phyloP scores from a whole-genome alignment of 2,888 invertebrate genomes.

The Clivina fossor region DNA sequence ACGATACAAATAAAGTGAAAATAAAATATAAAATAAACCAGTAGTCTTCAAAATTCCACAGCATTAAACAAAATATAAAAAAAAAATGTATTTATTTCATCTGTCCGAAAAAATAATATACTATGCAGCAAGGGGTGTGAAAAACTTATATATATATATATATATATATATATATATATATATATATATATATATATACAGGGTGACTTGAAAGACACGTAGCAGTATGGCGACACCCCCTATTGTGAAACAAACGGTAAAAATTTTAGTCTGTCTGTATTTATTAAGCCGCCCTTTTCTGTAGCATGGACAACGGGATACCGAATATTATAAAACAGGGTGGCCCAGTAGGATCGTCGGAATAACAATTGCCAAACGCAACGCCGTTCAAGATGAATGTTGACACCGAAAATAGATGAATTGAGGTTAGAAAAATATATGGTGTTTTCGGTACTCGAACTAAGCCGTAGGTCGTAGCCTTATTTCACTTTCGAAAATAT shows the following conservation, averaged over 20 bases:
- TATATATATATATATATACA: no score
- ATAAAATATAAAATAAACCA: not conserved
- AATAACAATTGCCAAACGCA: no score
- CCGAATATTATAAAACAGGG: not conserved
- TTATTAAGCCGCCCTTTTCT: no score
- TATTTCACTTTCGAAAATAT: slow-evolving; percentile 3
- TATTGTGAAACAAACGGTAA: not conserved
- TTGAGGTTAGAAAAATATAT: slow-evolving; percentile 17
- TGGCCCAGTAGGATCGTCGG: slow-evolving; percentile 1
- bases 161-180: no score
- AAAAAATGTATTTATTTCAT: not conserved
- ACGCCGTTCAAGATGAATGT: slow-evolving; percentile 20
- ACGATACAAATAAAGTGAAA: no score
- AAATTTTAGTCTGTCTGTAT: no score
- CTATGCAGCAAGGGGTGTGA: not conserved
- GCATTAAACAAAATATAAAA: not conserved
- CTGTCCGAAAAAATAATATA: not conserved
- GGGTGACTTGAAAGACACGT: not conserved
- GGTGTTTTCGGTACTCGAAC: no score
- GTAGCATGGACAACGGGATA: no score
- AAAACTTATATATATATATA: no score
- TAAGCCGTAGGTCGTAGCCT: slow-evolving; percentile 1
- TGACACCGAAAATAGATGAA: slow-evolving; percentile 14
- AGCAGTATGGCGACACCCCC: not conserved
- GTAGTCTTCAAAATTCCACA: not conserved